A percentile compares a stretch with the other conserved stretches of the same genome.
phyloP scores from a whole-genome alignment of 2,113 vertebrate genomes.

The Pelodiscus sinensis region DNA sequence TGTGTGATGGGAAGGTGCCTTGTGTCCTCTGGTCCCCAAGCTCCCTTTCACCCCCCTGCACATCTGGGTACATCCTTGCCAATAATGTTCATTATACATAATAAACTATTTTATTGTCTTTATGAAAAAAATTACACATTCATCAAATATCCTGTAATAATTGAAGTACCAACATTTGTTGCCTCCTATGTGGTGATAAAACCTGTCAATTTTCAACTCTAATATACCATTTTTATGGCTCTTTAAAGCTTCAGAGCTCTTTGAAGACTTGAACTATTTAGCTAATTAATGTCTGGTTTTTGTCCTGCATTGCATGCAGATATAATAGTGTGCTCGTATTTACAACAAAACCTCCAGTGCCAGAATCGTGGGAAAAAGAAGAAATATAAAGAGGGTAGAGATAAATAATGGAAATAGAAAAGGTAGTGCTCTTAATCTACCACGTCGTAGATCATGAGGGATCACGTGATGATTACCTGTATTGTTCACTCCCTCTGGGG shows the following conservation, averaged over 20 bases:
- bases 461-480: too few species aligned
- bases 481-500: too few species aligned
- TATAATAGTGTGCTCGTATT: not conserved
- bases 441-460: too few species aligned
- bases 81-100: not conserved
- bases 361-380: fast-evolving
- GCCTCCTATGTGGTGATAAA: not conserved
- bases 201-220: not conserved
- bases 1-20: not conserved
- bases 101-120: not conserved
- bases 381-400: not conserved
- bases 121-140: not conserved
- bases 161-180: not conserved
- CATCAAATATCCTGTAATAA: not conserved
- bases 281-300: not conserved
- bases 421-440: not conserved
- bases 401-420: not conserved
- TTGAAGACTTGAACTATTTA: not conserved
- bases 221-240: not conserved
- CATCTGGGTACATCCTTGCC: not conserved
- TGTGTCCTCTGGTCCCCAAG: not conserved
- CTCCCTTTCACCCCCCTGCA: fast-evolving
- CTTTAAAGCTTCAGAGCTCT: not conserved
- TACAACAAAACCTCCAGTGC: not conserved
- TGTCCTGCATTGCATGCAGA: not conserved